Evolutionary conservation across 2,888 invertebrate species (phyloP).

Genomic region (Punctoribates punctum): DNA sequence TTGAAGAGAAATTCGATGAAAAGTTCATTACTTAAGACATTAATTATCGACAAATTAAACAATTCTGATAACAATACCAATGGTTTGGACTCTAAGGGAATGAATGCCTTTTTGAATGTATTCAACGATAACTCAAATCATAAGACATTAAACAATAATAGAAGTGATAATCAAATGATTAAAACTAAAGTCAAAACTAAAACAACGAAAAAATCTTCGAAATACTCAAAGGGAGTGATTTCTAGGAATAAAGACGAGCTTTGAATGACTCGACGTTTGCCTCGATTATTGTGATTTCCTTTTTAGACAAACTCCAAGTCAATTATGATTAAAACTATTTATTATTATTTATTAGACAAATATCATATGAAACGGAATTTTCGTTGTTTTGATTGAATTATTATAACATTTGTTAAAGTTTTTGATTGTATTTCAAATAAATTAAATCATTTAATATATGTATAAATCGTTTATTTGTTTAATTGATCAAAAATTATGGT

Average conservation of each 20-base stretch:
- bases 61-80: background rate
- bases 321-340: background rate
- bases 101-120: background rate
- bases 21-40: conserved; percentile 5
- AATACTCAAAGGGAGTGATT: conserved; percentile 6
- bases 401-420: background rate
- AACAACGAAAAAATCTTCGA: background rate
- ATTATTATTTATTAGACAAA: conserved; percentile 10
- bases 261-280: background rate
- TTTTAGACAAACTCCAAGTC: background rate
- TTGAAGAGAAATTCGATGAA: conserved; percentile 1
- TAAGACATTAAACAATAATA: background rate
- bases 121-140: background rate
- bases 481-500: no score
- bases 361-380: background rate
- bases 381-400: background rate
- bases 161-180: background rate
- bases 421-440: background rate
- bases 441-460: background rate
- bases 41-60: conserved; percentile 19
- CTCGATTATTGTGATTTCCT: background rate
- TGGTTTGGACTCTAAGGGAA: background rate
- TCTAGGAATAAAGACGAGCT: conserved; percentile 6
- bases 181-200: background rate
- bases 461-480: background rate